Conservation (phyloP, 2,797 vertebrate species). For the Clamator glandarius region DNA sequence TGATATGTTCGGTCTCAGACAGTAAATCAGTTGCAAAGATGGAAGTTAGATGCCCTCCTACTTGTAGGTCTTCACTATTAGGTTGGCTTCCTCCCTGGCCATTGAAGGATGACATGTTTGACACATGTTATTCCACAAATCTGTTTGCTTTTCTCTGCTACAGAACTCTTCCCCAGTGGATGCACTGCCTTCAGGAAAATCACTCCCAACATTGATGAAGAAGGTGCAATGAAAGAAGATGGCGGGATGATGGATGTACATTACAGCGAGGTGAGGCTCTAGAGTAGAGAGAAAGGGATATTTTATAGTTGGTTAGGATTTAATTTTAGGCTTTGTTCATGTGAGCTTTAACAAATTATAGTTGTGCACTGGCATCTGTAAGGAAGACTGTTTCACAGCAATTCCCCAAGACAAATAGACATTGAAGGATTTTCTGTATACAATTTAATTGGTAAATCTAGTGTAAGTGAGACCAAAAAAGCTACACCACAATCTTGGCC, state of each 20-base stretch:
- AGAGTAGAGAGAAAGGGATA: neutral
- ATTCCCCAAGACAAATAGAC: neutral
- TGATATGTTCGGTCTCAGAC: neutral
- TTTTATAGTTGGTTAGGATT: neutral
- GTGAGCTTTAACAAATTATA: neutral
- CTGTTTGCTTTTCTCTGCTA: neutral
- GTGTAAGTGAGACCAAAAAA: neutral
- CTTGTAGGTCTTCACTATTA: neutral
- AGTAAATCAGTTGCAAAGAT: neutral
- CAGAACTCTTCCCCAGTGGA: conserved; percentile 91
- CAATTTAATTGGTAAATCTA: neutral
- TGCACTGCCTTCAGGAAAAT: conserved; percentile 92
- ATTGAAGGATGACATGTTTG: neutral
- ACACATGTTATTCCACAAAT: neutral
- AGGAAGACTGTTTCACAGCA: neutral
- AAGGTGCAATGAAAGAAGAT: conserved; percentile 98
- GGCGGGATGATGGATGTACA: conserved; percentile 96
- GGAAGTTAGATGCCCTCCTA: neutral
- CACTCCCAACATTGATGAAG: conserved; percentile 94
- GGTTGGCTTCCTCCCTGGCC: neutral
- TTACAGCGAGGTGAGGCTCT: conserved; percentile 89
- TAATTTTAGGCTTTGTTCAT: neutral
- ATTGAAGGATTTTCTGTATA: neutral
- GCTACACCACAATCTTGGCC: neutral
- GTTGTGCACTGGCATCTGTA: neutral